Percentiles rank a stretch among this genome's conserved stretches.
Conservation (phyloP, 2,797 vertebrate species). For the Acrossocheilus wenchowensis region DNA sequence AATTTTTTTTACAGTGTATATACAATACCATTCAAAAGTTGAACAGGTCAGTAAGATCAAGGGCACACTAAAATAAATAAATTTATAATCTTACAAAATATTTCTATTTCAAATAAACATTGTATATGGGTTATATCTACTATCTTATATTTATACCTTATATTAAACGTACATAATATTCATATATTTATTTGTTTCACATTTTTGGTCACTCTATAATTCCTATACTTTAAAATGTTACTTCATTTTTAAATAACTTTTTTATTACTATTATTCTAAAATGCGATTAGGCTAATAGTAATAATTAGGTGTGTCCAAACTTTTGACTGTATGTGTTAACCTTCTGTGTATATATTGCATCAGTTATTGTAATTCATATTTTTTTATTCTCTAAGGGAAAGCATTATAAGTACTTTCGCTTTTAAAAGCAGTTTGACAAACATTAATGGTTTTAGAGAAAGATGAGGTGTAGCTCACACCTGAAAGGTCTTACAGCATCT, state of each 20-base stretch:
- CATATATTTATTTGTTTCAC: background rate
- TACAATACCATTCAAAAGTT: background rate
- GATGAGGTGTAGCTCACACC: constrained; percentile 52
- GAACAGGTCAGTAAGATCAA: background rate
- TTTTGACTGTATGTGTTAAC: background rate
- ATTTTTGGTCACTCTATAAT: background rate
- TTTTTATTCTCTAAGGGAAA: background rate
- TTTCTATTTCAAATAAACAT: too few relatives aligned
- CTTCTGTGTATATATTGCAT: background rate
- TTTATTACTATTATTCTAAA: background rate
- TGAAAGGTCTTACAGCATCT: constrained; percentile 69
- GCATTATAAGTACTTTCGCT: background rate
- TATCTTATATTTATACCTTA: background rate
- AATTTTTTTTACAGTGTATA: background rate
- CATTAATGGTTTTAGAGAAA: constrained; percentile 25
- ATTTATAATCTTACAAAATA: background rate
- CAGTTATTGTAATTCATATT: background rate
- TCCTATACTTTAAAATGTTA: background rate
- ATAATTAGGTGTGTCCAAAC: background rate
- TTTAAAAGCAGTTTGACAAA: background rate
- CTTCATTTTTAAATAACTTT: background rate
- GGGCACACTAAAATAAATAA: background rate
- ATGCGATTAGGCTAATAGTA: too few relatives aligned
- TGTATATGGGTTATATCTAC: background rate
- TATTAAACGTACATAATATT: background rate